A percentile compares a stretch with the other conserved stretches of the same genome.
These are phyloP conservation scores for Acholoe squamosa DNA, from an alignment of 2,888 invertebrate genomes.

Conservation along the genomic window DNA sequence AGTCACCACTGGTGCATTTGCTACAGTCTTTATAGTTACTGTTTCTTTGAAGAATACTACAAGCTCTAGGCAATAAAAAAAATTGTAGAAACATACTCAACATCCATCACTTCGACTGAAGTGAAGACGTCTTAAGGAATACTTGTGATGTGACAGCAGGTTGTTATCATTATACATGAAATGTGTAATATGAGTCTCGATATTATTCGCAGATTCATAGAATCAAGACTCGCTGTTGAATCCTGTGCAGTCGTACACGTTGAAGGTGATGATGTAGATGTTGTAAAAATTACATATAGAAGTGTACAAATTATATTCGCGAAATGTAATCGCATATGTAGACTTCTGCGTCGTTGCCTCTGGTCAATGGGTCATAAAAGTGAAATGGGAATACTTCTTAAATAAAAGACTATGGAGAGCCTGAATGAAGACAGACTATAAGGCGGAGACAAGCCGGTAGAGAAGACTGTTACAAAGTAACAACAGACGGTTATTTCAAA, in stretches of 20 bases:
- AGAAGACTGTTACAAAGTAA: slow-evolving; percentile 57
- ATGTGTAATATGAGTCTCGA: slow-evolving; percentile 13
- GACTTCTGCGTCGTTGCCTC: slow-evolving; percentile 25
- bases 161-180: not conserved
- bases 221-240: not conserved
- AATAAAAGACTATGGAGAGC: slow-evolving; percentile 7
- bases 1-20: no score
- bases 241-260: not conserved
- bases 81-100: no score
- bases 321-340: slow-evolving; percentile 35
- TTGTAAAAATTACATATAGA: slow-evolving; percentile 29
- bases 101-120: no score
- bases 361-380: slow-evolving; percentile 38
- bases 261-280: slow-evolving; percentile 4
- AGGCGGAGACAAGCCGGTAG: not conserved
- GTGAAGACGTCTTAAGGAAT: not conserved
- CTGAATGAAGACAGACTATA: not conserved
- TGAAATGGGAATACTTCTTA: not conserved
- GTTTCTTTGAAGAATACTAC: no score
- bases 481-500: slow-evolving; percentile 54
- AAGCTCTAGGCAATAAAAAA: no score
- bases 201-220: not conserved
- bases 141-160: not conserved
- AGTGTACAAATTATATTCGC: slow-evolving; percentile 45
- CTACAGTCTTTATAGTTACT: no score